phyloP scores from a whole-genome alignment of 2,113 vertebrate species.

The Phalacrocorax aristotelis region DNA sequence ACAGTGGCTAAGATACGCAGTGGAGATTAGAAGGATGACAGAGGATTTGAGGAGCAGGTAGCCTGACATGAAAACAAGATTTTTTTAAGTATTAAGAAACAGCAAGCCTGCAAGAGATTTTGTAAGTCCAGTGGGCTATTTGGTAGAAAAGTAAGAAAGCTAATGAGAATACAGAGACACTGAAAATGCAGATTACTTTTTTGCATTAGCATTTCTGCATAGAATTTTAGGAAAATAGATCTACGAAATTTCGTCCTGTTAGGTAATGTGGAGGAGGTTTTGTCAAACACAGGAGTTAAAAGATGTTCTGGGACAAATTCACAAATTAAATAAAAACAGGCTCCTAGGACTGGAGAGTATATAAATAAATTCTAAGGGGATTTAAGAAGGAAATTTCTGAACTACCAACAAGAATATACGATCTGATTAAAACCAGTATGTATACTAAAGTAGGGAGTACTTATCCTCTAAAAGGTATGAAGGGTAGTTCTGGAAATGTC shows the following conservation, averaged over 20 bases:
- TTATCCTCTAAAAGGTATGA: background rate
- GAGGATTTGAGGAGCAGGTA: slow-evolving; percentile 56
- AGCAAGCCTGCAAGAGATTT: slow-evolving; percentile 30
- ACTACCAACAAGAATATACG: background rate
- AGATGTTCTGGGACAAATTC: background rate
- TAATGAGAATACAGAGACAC: slow-evolving; percentile 17
- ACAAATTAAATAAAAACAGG: background rate
- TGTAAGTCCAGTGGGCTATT: slow-evolving; percentile 40
- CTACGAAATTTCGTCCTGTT: background rate
- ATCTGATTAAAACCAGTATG: background rate
- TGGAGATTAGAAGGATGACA: slow-evolving; percentile 64
- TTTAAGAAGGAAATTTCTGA: background rate
- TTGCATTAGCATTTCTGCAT: background rate
- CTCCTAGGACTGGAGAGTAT: background rate
- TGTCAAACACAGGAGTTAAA: background rate
- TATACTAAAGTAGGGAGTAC: background rate
- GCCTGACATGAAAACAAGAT: slow-evolving; percentile 56
- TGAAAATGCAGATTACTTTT: background rate
- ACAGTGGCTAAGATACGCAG: slow-evolving; percentile 10
- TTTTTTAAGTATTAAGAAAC: slow-evolving; percentile 51
- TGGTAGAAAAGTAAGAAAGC: slow-evolving; percentile 12
- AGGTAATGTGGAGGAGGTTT: background rate
- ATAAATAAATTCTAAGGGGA: background rate
- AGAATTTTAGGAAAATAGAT: background rate
- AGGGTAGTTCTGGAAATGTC: background rate